phyloP scores from a whole-genome alignment of 2,113 vertebrate species.

The Semnornis frantzii region DNA sequence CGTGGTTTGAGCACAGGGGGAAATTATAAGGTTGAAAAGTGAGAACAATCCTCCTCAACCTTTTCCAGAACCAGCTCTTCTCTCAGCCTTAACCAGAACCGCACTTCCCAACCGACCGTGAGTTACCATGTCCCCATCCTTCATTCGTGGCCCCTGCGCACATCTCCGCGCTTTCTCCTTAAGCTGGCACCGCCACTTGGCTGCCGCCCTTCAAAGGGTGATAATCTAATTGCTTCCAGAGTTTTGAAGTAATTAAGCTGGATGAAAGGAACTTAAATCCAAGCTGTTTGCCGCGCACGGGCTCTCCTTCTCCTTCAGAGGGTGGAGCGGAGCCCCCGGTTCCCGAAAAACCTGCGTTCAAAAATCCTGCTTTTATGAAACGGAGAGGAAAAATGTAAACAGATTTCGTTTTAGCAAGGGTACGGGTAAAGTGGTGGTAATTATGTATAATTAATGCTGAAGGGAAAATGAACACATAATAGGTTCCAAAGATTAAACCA shows the following conservation, averaged over 20 bases:
- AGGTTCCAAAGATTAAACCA: constrained; percentile 76
- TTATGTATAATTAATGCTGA: constrained; percentile 80
- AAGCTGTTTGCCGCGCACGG: neutral
- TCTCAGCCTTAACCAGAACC: constrained; percentile 15
- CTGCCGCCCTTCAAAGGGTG: constrained; percentile 73
- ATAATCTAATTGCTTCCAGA: constrained; percentile 80
- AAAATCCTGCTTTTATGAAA: constrained; percentile 15
- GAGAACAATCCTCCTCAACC: constrained; percentile 15
- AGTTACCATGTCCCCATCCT: constrained; percentile 5
- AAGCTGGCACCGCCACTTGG: neutral
- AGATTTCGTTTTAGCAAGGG: constrained; percentile 66
- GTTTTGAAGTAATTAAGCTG: constrained; percentile 77
- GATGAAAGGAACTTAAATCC: constrained; percentile 56
- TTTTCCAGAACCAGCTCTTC: constrained; percentile 37
- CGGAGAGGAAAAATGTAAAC: constrained; percentile 57
- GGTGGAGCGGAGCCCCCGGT: neutral
- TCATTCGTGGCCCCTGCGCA: neutral
- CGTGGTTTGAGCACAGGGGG: constrained; percentile 19
- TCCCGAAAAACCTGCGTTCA: neutral
- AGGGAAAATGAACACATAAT: constrained; percentile 75
- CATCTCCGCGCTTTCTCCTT: neutral
- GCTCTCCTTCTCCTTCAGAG: neutral
- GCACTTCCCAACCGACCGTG: constrained; percentile 25
- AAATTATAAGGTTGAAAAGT: constrained; percentile 29
- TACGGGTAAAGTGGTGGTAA: constrained; percentile 66